Base-by-base conservation (phyloP, 2,888 invertebrate genomes). In the Itoplectis maculator region DNA sequence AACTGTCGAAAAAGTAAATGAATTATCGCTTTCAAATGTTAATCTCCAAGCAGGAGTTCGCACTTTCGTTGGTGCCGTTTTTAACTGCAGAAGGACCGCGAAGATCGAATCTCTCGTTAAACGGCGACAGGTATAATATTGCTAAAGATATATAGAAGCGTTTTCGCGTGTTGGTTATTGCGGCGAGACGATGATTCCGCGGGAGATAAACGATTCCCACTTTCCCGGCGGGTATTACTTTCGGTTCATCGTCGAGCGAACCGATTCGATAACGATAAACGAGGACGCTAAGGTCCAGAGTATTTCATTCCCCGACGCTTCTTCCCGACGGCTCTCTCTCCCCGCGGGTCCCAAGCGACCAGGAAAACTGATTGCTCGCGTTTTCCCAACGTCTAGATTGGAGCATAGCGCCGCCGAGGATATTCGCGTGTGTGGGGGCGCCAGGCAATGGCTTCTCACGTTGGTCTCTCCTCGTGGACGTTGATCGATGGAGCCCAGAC, bases 361-460 rank as follows among this genome's bases (percentile, higher is more conserved):
- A 20, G 65, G 70, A 70, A 75, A 81, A 81, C 83, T 68, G 83
- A 83, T 83, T 78, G 78, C 72, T 65, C 77, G 56, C 74, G 47
- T 79, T 76, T 75, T 73, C 69, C n/a, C 75, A 81, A 79, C 79
- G 75, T 84, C 76, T 75, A 83, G 61, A 83, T 83, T 69, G 68
- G 45, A 75, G 72, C 47, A 63, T 66, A 75, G 59, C 65, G 70
- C n/a, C 29, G 23, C 42, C 11, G 37, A 51, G 59, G 74, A 72
- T 40, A 66, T 56, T 49, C 29, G n/a, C 63, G 54, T 72, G 42
- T 72, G 72, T 65, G 61, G 15, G n/a, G 37, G 37, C n/a, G 56
- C 56, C n/a, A n/a, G 56, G 56, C 63, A 45, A 78, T 81, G 63
- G 69, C 73, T 78, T 81, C 77, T 77, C 81, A 69, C 70, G 73